Base-by-base conservation (phyloP, 2,113 vertebrate genomes). In the Triplophysa tibetana region DNA sequence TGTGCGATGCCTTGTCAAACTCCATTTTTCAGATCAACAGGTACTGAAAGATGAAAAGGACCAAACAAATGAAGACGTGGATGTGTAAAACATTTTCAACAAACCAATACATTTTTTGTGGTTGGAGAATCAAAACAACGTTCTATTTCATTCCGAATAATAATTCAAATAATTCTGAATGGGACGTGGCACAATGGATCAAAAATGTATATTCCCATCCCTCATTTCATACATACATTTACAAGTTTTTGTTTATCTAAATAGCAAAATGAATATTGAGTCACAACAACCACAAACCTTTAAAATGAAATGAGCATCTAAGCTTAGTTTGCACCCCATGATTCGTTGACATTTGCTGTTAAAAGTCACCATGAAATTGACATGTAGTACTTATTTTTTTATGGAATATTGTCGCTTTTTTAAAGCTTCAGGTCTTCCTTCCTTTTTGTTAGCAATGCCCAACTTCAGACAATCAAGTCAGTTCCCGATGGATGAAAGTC, bases 1-100 rank as follows among this genome's bases (percentile, higher is more conserved):
- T 62, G 11, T 24, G 13, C 29, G 45, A 61, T 74, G 29, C 8
- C 0, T 50, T 63, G 43, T 17, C 62, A 75, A 84, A 75, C 60
- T 77, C 65, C 24, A 43, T 21, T 23, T 6, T 61, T 63, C 45
- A 58, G n/a, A 50, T 60, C 70, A 6, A 24, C 1, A 24, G 45
- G 13, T 26, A 11, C 50, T 69, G 3, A 69, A 24, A 26, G 14
- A 24, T 69, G 21, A 50, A 26, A 24, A 54, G 17, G 17, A 56
- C 24, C 16, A 70, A 70, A 50, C 67, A 26, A 29, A 19, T 68
- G 8, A 24, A 21, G 2, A 48, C 21, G 14, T 11, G n/a, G 11
- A 21, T 2, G 2, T 16, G n/a, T 24, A 48, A 68, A 14, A 52
- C 43, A 45, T 45, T 45, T 45, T 1, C 2, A 45, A 12, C 2